phyloP scores from a whole-genome alignment of 2,888 invertebrate species.

The Philonicus albiceps region DNA sequence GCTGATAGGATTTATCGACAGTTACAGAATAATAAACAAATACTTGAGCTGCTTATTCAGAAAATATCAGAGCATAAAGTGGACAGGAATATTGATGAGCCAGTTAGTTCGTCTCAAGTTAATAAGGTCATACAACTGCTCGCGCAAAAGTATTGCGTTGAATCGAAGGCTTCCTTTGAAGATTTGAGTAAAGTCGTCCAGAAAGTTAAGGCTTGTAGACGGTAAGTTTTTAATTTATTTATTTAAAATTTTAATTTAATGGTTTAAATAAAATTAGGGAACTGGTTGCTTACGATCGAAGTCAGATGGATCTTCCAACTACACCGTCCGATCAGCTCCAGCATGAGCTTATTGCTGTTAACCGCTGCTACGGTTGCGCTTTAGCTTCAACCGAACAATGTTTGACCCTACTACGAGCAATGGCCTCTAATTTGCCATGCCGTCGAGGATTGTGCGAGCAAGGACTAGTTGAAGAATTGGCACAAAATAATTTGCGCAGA shows the following conservation, averaged over 20 bases:
- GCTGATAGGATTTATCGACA: conserved; percentile 94
- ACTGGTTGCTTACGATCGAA: conserved; percentile 88
- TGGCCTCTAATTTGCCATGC: conserved; percentile 81
- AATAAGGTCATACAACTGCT: conserved; percentile 93
- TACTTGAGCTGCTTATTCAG: conserved; percentile 83
- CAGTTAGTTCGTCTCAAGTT: conserved; percentile 71
- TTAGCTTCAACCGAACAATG: conserved; percentile 94
- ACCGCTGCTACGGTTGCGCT: conserved; percentile 86
- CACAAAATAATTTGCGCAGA: conserved; percentile 88
- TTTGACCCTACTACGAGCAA: conserved; percentile 85
- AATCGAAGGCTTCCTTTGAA: conserved; percentile 94
- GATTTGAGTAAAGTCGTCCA: conserved; percentile 90
- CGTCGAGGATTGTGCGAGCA: conserved; percentile 80
- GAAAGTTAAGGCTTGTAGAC: conserved; percentile 88
- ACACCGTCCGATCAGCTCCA: conserved; percentile 52
- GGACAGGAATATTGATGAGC: conserved; percentile 68
- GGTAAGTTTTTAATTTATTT: conserved; percentile 59
- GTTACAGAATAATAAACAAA: conserved; percentile 87
- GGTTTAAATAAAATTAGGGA: conserved; percentile 69
- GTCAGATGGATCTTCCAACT: conserved; percentile 71
- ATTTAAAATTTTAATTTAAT: not conserved
- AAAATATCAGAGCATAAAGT: conserved; percentile 88
- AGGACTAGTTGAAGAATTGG: conserved; percentile 87
- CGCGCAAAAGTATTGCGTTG: conserved; percentile 94
- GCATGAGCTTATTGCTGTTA: conserved; percentile 59